Conservation (phyloP, 2,797 vertebrate genomes). For the Muscicapa comitata region DNA sequence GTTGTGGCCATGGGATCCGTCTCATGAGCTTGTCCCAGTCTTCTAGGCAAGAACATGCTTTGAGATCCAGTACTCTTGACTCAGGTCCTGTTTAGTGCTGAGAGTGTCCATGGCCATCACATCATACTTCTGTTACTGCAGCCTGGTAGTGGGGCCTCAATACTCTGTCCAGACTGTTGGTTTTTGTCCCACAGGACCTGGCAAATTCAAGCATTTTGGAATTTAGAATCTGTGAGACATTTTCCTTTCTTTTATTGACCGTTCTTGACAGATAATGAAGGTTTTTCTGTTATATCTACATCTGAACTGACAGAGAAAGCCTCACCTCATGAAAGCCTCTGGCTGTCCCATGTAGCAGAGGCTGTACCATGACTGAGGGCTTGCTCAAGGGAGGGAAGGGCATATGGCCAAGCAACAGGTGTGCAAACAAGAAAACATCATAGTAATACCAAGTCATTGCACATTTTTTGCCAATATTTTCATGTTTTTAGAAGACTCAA, state of each 20-base stretch:
- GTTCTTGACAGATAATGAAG: neutral
- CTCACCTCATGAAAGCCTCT: neutral
- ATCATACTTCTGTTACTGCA: neutral
- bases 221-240: neutral
- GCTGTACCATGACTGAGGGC: neutral
- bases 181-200: neutral
- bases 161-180: neutral
- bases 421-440: neutral
- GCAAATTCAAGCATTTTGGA: neutral
- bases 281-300: neutral
- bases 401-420: neutral
- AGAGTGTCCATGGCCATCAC: neutral
- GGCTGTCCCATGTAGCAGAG: neutral
- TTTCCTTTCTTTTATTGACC: neutral
- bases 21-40: neutral
- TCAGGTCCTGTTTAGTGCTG: neutral
- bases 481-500: neutral
- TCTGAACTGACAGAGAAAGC: neutral
- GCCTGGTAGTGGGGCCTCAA: neutral
- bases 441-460: fast-evolving
- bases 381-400: neutral
- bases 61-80: neutral
- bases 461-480: neutral
- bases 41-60: neutral
- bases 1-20: fast-evolving